Evolutionary conservation across 2,888 invertebrate species (phyloP).

Genomic region (Campopleginae sp.): DNA sequence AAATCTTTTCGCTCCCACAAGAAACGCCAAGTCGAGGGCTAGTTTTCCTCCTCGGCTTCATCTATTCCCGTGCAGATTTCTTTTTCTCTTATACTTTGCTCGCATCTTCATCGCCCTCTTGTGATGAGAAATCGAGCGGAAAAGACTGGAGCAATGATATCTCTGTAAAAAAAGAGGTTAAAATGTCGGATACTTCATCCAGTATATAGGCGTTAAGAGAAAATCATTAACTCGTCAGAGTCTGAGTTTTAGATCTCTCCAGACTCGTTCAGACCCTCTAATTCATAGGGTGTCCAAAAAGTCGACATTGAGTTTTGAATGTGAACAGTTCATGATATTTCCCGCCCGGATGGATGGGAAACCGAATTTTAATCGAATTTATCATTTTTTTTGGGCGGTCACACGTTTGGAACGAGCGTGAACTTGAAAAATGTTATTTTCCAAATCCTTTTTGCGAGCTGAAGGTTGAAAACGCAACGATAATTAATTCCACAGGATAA

Average conservation of each 20-base stretch:
- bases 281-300: background rate
- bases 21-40: constrained; percentile 21
- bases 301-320: background rate
- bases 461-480: background rate
- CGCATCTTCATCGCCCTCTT: constrained; percentile 6
- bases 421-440: background rate
- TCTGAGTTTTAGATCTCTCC: constrained; percentile 8
- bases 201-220: constrained; percentile 23
- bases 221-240: constrained; percentile 34
- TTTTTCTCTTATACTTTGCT: constrained; percentile 9
- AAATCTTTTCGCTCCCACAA: constrained; percentile 34
- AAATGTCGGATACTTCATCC: constrained; percentile 27
- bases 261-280: background rate
- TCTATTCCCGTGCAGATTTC: constrained; percentile 30
- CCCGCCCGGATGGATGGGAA: background rate
- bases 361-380: background rate
- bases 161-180: constrained; percentile 14
- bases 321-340: background rate
- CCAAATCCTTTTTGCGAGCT: background rate
- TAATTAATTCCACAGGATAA: background rate
- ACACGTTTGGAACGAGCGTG: background rate
- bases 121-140: constrained; percentile 52
- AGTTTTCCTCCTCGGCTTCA: constrained; percentile 9
- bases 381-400: background rate
- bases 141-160: constrained; percentile 41